Evolutionary conservation across 2,888 invertebrate species (phyloP).

Genomic region (Vandiemenella viatica): DNA sequence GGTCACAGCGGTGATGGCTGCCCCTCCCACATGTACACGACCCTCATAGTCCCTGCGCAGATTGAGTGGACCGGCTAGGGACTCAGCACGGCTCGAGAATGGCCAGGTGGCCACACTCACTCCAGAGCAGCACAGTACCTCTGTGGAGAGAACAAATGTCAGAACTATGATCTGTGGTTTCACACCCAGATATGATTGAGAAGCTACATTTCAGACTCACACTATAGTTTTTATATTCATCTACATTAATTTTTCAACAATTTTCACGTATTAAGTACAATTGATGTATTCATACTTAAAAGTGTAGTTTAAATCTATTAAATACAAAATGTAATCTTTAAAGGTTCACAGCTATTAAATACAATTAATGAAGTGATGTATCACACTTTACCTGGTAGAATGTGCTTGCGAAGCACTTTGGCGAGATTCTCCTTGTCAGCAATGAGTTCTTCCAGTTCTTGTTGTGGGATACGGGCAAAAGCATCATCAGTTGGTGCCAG

Average conservation of each 20-base stretch:
- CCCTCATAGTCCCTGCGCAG: slow-evolving; percentile 23
- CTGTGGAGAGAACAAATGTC: slow-evolving; percentile 16
- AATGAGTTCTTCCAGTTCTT: slow-evolving; percentile 30
- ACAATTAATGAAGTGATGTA: not conserved
- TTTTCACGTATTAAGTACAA: not conserved
- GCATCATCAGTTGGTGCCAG: slow-evolving; percentile 42
- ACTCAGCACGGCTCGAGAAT: slow-evolving; percentile 24
- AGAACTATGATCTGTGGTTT: not conserved
- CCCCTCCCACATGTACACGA: slow-evolving; percentile 24
- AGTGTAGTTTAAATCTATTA: not conserved
- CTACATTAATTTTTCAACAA: not conserved
- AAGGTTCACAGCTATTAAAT: not conserved
- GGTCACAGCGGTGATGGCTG: slow-evolving; percentile 26
- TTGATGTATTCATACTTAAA: not conserved
- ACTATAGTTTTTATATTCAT: too few relatives aligned
- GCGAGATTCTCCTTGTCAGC: slow-evolving; percentile 34
- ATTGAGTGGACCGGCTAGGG: slow-evolving; percentile 25
- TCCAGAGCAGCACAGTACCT: slow-evolving; percentile 29
- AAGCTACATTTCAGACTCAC: too few relatives aligned
- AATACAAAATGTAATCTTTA: not conserved
- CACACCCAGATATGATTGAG: too few relatives aligned
- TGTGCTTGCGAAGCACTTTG: slow-evolving; percentile 34
- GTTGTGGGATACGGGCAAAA: slow-evolving; percentile 33
- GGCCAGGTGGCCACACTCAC: slow-evolving; percentile 26
- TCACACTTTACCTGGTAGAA: slow-evolving; percentile 31